These are phyloP conservation scores for Alces alces DNA, from an alignment of 2,113 vertebrate genomes.

Conservation along the genomic window DNA sequence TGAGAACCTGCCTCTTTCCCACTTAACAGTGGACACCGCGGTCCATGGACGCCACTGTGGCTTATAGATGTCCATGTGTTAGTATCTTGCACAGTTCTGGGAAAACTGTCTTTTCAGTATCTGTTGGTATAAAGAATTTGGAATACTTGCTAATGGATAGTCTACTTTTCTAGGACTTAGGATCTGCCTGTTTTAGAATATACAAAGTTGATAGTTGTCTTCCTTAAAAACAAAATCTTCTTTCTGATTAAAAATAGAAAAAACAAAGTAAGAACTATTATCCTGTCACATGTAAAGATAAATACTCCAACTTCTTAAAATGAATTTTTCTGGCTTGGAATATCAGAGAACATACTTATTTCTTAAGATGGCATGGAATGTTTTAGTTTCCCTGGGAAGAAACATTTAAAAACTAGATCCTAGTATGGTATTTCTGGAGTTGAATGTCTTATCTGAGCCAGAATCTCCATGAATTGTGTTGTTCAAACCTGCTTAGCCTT, in stretches of 20 bases:
- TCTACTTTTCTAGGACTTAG: not conserved
- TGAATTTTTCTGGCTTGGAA: not conserved
- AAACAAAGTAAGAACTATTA: not conserved
- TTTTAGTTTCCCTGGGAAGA: not conserved
- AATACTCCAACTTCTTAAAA: not conserved
- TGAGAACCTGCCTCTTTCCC: not conserved
- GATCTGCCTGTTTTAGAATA: not conserved
- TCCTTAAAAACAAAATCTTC: not conserved
- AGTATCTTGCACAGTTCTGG: not conserved
- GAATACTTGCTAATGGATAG: not conserved
- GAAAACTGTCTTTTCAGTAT: not conserved
- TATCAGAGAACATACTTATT: not conserved
- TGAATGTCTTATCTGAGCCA: not conserved
- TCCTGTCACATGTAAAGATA: not conserved
- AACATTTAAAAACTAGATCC: not conserved
- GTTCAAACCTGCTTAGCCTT: not conserved
- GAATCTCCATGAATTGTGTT: not conserved
- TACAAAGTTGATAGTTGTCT: not conserved
- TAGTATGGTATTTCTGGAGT: not conserved
- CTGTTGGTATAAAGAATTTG: not conserved
- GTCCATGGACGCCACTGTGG: rapidly evolving
- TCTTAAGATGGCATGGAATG: not conserved
- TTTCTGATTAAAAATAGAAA: not conserved
- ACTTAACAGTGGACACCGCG: not conserved
- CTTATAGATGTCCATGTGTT: not conserved